Evolutionary conservation across 2,888 invertebrate species (phyloP), one percentile per base, ranked within the genome.

Genomic region (Hylaea fasciaria): DNA sequence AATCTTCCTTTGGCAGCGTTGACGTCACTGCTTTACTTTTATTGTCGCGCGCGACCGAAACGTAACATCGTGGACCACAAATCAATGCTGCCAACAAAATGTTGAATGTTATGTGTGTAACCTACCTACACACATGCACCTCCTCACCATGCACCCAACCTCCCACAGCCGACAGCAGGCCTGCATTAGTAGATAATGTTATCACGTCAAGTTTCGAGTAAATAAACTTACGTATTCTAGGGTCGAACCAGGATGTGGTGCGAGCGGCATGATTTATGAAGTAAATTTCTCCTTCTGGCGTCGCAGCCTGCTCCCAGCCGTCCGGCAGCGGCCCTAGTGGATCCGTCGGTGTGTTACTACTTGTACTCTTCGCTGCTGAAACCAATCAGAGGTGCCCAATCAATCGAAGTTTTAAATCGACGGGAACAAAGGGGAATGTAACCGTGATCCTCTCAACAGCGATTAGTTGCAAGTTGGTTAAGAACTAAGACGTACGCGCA

Each of bases 231-330:
- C 98, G 98, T 94, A 98, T 96, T 95, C 98, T 95, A 79, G 98
- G 98, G 93, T 99, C 98, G 93, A 98, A 98, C 98, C 98, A 99
- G 81, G 98, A 98, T 70, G 98, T 98, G 81, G 97, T 98, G 91
- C 97, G 95, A 72, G 97, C 96, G 87, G 96, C 95, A 92, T 98
- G 98, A 93, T 98, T 98, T 92, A 98, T 94, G 92, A 97, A 97
- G 93, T 97, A 97, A 78, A 96, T 94, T 91, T 97, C 97, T 76
- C 97, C 97, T 85, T 97, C 96, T 61, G 95, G 94, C 71, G 97
- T 97, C 76, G 95, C 94, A 65, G 96, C 96, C 89, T 97, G 96
- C 89, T 97, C 97, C 97, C 97, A 97, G 76, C 97, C 97, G 69
- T 97, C 96, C 69, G 97, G 97, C 84, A 97, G 92, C 69, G 96